Evolutionary conservation across 2,113 vertebrate genomes (phyloP).

Genomic region (Gorsachius goisagi): DNA sequence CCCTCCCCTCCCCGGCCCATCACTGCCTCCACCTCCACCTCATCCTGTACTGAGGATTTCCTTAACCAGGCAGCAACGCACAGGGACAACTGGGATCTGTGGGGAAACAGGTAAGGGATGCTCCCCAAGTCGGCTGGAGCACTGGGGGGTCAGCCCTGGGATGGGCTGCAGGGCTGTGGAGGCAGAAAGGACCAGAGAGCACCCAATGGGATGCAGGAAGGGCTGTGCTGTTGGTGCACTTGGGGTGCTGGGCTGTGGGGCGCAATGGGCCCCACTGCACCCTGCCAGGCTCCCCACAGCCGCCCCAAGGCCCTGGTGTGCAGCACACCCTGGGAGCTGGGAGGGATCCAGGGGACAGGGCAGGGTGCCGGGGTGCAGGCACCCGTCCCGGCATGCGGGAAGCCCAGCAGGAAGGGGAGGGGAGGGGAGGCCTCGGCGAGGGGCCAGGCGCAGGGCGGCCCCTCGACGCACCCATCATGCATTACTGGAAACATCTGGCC

Average conservation of each 20-base stretch:
- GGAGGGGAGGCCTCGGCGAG: not conserved
- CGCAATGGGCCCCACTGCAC: not conserved
- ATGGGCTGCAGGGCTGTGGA: not conserved
- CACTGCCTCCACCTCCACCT: not conserved
- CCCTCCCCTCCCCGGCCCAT: too few species aligned
- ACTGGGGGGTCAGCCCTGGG: fast-evolving
- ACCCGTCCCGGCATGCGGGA: not conserved
- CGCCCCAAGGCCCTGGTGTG: fast-evolving
- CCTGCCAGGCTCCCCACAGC: not conserved
- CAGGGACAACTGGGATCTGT: fast-evolving
- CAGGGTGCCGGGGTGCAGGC: not conserved
- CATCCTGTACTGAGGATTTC: fast-evolving
- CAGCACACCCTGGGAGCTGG: not conserved
- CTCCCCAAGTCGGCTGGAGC: not conserved
- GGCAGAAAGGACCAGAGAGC: fast-evolving
- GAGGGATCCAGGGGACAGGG: not conserved
- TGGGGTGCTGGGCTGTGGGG: not conserved
- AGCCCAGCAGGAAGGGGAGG: not conserved
- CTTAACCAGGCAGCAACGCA: not conserved
- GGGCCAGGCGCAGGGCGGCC: conserved; percentile 18
- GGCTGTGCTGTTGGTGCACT: not conserved
- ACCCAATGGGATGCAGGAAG: not conserved
- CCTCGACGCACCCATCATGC: not conserved
- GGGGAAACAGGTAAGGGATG: not conserved
- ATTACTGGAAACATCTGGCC: conserved; percentile 67